phyloP scores from a whole-genome alignment of 2,888 invertebrate genomes.

The Agrilus biguttatus region DNA sequence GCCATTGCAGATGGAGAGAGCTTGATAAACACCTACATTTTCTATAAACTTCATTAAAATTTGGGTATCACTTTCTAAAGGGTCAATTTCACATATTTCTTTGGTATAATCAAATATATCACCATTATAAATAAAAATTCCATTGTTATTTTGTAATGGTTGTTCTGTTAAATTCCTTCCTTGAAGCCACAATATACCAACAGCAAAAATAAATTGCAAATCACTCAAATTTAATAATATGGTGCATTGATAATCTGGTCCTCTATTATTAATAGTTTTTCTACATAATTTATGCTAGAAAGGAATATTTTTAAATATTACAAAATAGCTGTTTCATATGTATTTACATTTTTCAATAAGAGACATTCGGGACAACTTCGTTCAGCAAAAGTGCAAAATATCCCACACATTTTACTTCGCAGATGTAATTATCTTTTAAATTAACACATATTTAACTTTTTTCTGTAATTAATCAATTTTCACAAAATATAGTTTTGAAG shows the following conservation, averaged over 20 bases:
- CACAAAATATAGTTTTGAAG: no score
- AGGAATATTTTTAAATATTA: neutral
- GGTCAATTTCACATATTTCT: constrained; percentile 25
- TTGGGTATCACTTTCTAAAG: constrained; percentile 36
- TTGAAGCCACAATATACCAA: constrained; percentile 73
- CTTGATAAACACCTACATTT: constrained; percentile 17
- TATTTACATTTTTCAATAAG: no score
- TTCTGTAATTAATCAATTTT: no score
- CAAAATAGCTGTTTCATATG: no score
- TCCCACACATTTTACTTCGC: constrained; percentile 18
- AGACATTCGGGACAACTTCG: neutral
- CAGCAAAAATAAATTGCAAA: constrained; percentile 23
- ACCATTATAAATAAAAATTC: constrained; percentile 74
- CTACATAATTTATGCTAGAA: constrained; percentile 20
- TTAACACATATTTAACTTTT: no score
- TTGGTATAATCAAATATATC: constrained; percentile 55
- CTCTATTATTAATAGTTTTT: constrained; percentile 35
- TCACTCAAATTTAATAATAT: constrained; percentile 10
- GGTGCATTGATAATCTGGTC: constrained; percentile 35
- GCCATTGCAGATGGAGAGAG: constrained; percentile 51
- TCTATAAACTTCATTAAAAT: constrained; percentile 33
- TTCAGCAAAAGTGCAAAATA: constrained; percentile 16
- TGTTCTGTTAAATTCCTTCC: constrained; percentile 50
- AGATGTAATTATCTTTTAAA: no score
- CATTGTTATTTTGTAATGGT: constrained; percentile 46